Conservation (phyloP, 1,140 invertebrate species). For the Drosophila biarmipes region DNA sequence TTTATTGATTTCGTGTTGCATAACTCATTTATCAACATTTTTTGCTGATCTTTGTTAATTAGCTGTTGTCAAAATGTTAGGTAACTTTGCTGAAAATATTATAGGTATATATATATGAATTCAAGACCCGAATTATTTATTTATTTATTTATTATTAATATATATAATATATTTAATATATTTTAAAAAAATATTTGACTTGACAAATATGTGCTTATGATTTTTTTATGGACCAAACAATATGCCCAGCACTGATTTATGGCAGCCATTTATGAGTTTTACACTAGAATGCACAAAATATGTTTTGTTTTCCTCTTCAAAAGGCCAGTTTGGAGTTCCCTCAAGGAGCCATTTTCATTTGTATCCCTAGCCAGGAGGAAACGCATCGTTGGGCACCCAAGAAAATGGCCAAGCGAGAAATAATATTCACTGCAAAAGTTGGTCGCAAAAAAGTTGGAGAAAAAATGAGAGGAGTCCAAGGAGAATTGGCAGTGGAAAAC, state of each 20-base stretch:
- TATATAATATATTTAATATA: no score
- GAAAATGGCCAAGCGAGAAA: slow-evolving; percentile 25
- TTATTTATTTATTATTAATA: no score
- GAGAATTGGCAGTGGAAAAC: slow-evolving; percentile 19
- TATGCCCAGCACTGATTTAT: not conserved
- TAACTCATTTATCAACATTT: slow-evolving; percentile 12
- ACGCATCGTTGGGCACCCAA: slow-evolving; percentile 47
- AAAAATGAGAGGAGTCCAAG: slow-evolving; percentile 2
- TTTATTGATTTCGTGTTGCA: slow-evolving; percentile 38
- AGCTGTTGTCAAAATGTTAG: not conserved
- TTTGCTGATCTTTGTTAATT: not conserved
- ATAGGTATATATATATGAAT: no score
- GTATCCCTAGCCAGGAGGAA: slow-evolving; percentile 46
- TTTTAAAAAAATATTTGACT: no score
- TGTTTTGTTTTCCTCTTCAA: not conserved
- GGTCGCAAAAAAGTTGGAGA: slow-evolving; percentile 24
- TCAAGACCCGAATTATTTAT: no score
- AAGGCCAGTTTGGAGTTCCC: slow-evolving; percentile 18
- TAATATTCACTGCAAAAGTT: slow-evolving; percentile 40
- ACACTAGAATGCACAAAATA: not conserved
- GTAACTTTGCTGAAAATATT: not conserved
- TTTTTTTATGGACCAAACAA: not conserved
- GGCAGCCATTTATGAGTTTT: not conserved
- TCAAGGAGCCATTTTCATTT: slow-evolving; percentile 9
- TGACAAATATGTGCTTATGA: no score